phyloP scores from a whole-genome alignment of 2,888 invertebrate genomes.

The Heliconius charithonia region DNA sequence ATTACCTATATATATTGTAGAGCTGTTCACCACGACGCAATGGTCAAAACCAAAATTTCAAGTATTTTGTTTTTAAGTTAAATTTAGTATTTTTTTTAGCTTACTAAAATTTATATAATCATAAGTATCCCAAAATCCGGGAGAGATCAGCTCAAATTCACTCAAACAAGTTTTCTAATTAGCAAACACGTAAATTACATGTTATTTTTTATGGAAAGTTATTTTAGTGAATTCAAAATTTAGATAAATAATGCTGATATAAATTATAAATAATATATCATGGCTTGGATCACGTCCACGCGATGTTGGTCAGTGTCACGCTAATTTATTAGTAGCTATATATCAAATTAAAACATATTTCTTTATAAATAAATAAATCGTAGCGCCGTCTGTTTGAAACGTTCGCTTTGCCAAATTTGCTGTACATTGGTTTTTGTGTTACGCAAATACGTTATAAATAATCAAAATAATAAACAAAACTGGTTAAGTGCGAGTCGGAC shows the following conservation, averaged over 20 bases:
- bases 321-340: slow-evolving; percentile 47
- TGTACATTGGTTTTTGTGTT: slow-evolving; percentile 11
- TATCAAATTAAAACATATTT: slow-evolving; percentile 48
- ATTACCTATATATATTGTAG: neutral
- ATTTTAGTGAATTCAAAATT: slow-evolving; percentile 44
- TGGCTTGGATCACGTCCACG: slow-evolving; percentile 50
- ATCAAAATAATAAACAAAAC: too few species aligned
- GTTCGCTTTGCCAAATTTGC: slow-evolving; percentile 36
- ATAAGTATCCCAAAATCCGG: neutral
- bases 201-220: slow-evolving; percentile 32
- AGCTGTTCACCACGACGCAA: neutral
- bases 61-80: neutral
- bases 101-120: neutral
- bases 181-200: neutral
- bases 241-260: slow-evolving; percentile 48
- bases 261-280: slow-evolving; percentile 48
- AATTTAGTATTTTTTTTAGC: neutral
- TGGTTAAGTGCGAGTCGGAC: too few species aligned
- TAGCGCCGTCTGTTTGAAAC: slow-evolving; percentile 36
- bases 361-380: slow-evolving; percentile 46
- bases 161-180: slow-evolving; percentile 9
- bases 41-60: neutral
- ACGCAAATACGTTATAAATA: neutral
- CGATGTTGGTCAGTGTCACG: slow-evolving; percentile 48
- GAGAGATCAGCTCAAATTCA: neutral